Evolutionary conservation across 92 coral and sea anemone genomes (phyloP).

Genomic region (Palythoa caribaeorum): DNA sequence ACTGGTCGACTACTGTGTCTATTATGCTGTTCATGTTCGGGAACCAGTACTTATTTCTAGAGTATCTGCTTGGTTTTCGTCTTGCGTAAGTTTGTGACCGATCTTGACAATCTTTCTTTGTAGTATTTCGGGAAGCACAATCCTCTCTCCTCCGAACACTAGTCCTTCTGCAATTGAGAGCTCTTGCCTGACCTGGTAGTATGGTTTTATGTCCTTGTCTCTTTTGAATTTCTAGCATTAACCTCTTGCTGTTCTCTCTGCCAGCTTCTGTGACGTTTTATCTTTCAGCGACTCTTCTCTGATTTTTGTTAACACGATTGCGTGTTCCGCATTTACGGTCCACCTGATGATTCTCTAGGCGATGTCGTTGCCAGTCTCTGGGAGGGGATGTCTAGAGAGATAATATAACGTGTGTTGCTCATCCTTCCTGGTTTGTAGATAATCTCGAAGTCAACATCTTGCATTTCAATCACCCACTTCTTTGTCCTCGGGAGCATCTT

Average conservation of each 20-base stretch:
- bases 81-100: conserved; percentile 27
- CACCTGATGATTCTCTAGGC: conserved; percentile 56
- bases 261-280: no score
- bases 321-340: conserved; percentile 32
- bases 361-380: conserved; percentile 58
- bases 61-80: conserved; percentile 68
- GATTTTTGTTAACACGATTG: no score
- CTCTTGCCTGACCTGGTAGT: not conserved
- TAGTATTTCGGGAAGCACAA: not conserved
- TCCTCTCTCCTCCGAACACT: conserved; percentile 55
- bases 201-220: conserved; percentile 54
- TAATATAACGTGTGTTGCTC: conserved; percentile 61
- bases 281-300: no score
- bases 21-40: no score
- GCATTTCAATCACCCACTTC: conserved; percentile 59
- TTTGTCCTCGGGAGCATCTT: conserved; percentile 57
- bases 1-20: conserved; percentile 36
- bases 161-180: conserved; percentile 24
- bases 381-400: conserved; percentile 62
- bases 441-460: conserved; percentile 57
- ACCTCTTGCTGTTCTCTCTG: not conserved
- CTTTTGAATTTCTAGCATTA: conserved; percentile 61
- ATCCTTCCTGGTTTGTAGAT: conserved; percentile 62
- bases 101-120: no score
- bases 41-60: conserved; percentile 38